Evolutionary conservation across 2,113 vertebrate species (phyloP).

Genomic region (Campylorhamphus procurvoides): DNA sequence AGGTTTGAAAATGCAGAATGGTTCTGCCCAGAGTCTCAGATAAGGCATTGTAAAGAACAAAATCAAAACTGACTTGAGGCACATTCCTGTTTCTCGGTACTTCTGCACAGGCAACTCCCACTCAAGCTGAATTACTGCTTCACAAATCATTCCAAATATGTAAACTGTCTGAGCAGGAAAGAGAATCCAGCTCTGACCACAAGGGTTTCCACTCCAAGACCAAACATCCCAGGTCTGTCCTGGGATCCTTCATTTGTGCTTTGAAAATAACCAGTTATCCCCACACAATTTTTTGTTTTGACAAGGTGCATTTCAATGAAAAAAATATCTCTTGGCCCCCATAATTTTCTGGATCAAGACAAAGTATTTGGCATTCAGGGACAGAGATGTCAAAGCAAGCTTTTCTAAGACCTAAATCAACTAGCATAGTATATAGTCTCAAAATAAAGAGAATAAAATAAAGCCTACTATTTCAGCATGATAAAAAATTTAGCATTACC

Average conservation of each 20-base stretch:
- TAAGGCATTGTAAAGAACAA: not conserved
- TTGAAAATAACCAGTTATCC: not conserved
- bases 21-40: not conserved
- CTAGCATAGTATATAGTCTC: not conserved
- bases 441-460: not conserved
- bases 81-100: not conserved
- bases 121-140: not conserved
- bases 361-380: not conserved
- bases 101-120: not conserved
- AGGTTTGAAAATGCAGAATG: not conserved
- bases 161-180: not conserved
- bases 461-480: not conserved
- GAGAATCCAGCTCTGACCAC: not conserved
- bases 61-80: not conserved
- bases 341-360: not conserved
- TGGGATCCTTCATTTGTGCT: not conserved
- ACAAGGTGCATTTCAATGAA: not conserved
- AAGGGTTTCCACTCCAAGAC: not conserved
- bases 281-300: not conserved
- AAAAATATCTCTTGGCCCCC: not conserved
- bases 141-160: not conserved
- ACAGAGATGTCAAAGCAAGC: not conserved
- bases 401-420: constrained; percentile 1
- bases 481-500: not conserved
- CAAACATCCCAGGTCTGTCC: not conserved